Conservation (phyloP, 2,113 vertebrate genomes). For the Microtus oregoni region DNA sequence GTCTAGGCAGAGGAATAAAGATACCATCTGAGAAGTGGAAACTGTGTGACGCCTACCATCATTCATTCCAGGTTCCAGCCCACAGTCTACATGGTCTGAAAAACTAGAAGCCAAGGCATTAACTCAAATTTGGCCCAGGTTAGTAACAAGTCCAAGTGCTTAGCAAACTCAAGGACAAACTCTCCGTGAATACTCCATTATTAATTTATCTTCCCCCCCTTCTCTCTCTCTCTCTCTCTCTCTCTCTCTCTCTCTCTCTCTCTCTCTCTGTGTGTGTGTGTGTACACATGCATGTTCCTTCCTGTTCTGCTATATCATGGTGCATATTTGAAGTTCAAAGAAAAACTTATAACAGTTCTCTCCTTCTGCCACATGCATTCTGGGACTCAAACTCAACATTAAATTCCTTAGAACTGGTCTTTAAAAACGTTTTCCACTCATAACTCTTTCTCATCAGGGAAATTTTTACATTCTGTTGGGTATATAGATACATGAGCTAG, state of each 20-base stretch:
- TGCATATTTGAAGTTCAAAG: neutral
- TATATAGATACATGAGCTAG: neutral
- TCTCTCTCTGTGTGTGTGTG: neutral
- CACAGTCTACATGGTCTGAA: neutral
- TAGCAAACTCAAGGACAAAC: conserved; percentile 8
- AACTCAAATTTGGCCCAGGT: neutral
- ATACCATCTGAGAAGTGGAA: neutral
- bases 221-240: neutral
- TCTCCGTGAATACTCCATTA: neutral
- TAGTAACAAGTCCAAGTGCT: neutral
- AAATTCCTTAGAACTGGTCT: conserved; percentile 4
- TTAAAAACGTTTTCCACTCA: neutral
- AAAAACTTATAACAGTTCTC: neutral
- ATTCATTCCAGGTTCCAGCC: neutral
- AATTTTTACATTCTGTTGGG: neutral
- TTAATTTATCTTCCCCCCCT: neutral
- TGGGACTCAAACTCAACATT: neutral
- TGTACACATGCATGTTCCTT: neutral
- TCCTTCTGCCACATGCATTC: neutral
- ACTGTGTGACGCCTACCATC: neutral
- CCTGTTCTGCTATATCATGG: neutral
- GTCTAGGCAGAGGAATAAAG: neutral
- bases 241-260: neutral
- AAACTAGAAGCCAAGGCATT: conserved; percentile 14
- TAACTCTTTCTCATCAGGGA: neutral